A percentile compares a stretch with the other conserved stretches of the same genome.
These are phyloP conservation scores for Caenorhabditis japonica DNA, from an alignment of 2,888 invertebrate genomes.

Conservation along the genomic window DNA sequence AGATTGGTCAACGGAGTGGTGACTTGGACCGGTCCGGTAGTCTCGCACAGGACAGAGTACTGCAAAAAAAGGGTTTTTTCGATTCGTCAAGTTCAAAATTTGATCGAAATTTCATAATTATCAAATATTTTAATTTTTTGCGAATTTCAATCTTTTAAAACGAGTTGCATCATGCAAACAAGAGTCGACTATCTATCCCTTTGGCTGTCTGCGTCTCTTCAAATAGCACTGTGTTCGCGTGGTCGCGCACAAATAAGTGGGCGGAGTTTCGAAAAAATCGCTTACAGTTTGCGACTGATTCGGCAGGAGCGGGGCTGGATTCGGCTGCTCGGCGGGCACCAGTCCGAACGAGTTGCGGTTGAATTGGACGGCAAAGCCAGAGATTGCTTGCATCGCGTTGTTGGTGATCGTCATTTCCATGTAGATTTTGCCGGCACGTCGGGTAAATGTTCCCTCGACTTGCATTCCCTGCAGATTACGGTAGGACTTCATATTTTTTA, in stretches of 20 bases:
- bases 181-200: too few relatives aligned
- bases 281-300: slow-evolving; percentile 84
- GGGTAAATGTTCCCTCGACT: slow-evolving; percentile 91
- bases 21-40: slow-evolving; percentile 91
- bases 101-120: too few relatives aligned
- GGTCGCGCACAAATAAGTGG: too few relatives aligned
- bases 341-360: slow-evolving; percentile 96
- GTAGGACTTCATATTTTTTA: too few relatives aligned
- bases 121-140: too few relatives aligned
- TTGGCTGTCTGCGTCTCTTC: too few relatives aligned
- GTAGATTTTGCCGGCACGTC: slow-evolving; percentile 86
- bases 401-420: slow-evolving; percentile 98
- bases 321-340: slow-evolving; percentile 87
- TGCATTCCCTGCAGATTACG: slow-evolving; percentile 84
- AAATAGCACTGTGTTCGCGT: too few relatives aligned
- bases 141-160: too few relatives aligned
- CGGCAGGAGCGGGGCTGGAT: slow-evolving; percentile 85
- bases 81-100: too few relatives aligned
- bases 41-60: slow-evolving; percentile 85
- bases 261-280: too few relatives aligned
- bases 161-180: too few relatives aligned
- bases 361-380: slow-evolving; percentile 94
- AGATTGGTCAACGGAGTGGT: slow-evolving; percentile 97
- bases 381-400: slow-evolving; percentile 96
- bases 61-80: slow-evolving; percentile 23